Evolutionary conservation across 1,140 invertebrate genomes (phyloP), one percentile per base, ranked within the genome.

Genomic region (Caenorhabditis remanei): DNA sequence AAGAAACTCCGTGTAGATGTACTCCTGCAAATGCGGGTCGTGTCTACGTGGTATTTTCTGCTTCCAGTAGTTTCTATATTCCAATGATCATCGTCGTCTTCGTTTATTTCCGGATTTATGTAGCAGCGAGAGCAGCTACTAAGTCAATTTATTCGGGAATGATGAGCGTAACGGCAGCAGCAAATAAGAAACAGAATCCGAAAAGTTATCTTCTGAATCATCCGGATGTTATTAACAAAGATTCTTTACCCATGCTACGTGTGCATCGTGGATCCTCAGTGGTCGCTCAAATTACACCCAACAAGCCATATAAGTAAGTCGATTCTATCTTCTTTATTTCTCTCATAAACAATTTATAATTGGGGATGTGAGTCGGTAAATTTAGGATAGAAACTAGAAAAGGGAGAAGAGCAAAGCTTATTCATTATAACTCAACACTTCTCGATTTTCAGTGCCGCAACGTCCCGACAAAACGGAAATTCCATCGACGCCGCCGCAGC

Each of bases 41-140:
- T 83, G 96, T 96, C 32, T 99, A 99, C 94, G 98, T 99, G 90
- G 94, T 99, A 75, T 99, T 96, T 93, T 97, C 96, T 6, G 97
- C 97, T 2, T 94, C 97, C 40, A 96, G 97, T 11, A 97, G 96
- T 82, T 99, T 99, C 94, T 97, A 97, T 93, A 95, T 98, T 90
- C 97, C 97, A 14, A 97, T 97, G 95, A 95, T 97, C 89, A 95
- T 98, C 53, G 98, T 98, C 96, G 94, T 98, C 82, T 97, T 98
- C 94, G 96, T 99, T 93, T 98, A 99, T 93, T 97, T 96, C 95
- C 94, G 96, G 88, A 98, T 99, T 90, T 98, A 98, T 94, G 95
- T 95, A 85, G 96, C 96, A 0, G 97, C 97, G 21, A 95, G 96
- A 4, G 95, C 96, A 87, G 97, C 97, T 0, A 97, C 96, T 0